Base-by-base conservation (phyloP, 2,113 vertebrate species). In the Periophthalmus modestus region DNA sequence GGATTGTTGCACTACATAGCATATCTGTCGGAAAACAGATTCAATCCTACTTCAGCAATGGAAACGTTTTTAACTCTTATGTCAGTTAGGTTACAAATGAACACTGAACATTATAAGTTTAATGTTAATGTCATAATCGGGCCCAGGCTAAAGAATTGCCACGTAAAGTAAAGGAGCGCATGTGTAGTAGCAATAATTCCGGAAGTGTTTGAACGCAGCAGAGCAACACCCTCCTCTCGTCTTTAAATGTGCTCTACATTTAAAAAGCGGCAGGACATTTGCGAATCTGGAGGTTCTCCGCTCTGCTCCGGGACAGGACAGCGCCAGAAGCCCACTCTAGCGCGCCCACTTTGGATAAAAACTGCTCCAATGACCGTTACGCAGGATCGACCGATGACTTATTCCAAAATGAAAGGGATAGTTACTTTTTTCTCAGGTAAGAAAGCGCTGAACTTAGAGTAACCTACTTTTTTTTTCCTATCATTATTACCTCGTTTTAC, bases 391-490 rank as follows among this genome's bases (percentile, higher is more conserved):
- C 84, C 85, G 3, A 70, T 94, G 66, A 92, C 92, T 5, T 88
- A 93, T 23, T 72, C 86, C 61, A 94, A 90, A 82, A 93, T 94
- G 91, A 93, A 87, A 54, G 83, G 89, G 12, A 66, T 94, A 15
- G 78, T 92, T 65, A 88, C 90, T 0, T 93, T 91, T 85, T 86
- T 95, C 55, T 89, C 93, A 71, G 93, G 94, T 94, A 79, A 77
- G 77, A 2, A 62, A 21, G 50, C 55, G 2, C n/a, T 5, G 0
- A 43, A 52, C 19, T 52, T 55, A 19, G 19, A 55, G 4, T 16
- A 52, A 1, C 1, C 4, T 14, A 2, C 13, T 54, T 54, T 54
- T 54, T n/a, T 54, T 54, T 54, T n/a, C n/a, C 52, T 54, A 54
- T n/a, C 9, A n/a, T n/a, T 19, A n/a, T n/a, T 19, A 12, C 48